Evolutionary conservation across 1,140 invertebrate species (phyloP).

Genomic region (Augochlora pura): DNA sequence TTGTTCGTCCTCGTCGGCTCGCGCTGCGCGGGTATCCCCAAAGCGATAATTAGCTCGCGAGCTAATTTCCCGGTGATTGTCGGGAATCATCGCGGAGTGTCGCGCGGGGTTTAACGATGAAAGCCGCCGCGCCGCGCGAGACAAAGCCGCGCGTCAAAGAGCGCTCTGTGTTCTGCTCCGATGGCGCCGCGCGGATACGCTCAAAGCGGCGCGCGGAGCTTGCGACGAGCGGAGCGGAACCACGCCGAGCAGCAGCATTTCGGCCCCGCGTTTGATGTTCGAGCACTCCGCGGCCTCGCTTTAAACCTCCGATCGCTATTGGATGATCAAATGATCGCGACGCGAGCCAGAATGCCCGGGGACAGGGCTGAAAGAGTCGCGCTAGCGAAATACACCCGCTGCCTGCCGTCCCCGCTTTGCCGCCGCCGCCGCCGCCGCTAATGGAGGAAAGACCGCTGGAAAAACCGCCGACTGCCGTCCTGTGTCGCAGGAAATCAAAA

Average conservation of each 20-base stretch:
- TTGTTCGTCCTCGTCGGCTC: conserved; percentile 26
- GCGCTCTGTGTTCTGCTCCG: conserved; percentile 17
- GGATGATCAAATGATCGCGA: conserved; percentile 11
- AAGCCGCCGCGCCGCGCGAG: conserved; percentile 2
- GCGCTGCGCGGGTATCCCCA: conserved; percentile 15
- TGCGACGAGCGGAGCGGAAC: background rate
- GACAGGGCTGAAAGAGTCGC: conserved; percentile 5
- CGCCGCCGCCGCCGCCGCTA: background rate
- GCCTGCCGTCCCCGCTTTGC: background rate
- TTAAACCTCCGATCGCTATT: conserved; percentile 37
- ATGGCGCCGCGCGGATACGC: background rate
- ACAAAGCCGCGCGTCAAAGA: conserved; percentile 41
- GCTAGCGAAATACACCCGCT: background rate
- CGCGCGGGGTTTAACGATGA: conserved; percentile 27
- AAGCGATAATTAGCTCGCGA: conserved; percentile 71
- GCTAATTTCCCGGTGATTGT: conserved; percentile 72
- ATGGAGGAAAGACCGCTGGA: background rate
- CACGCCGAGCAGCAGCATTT: conserved; percentile 7
- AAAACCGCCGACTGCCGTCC: background rate
- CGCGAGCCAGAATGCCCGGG: conserved; percentile 3
- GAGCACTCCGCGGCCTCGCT: conserved; percentile 11
- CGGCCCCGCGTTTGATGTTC: conserved; percentile 45
- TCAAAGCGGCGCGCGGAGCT: conserved; percentile 16
- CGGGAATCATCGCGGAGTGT: conserved; percentile 41
- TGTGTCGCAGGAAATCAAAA: background rate